Conservation (phyloP, 2,113 vertebrate species). For the Colossoma macropomum region DNA sequence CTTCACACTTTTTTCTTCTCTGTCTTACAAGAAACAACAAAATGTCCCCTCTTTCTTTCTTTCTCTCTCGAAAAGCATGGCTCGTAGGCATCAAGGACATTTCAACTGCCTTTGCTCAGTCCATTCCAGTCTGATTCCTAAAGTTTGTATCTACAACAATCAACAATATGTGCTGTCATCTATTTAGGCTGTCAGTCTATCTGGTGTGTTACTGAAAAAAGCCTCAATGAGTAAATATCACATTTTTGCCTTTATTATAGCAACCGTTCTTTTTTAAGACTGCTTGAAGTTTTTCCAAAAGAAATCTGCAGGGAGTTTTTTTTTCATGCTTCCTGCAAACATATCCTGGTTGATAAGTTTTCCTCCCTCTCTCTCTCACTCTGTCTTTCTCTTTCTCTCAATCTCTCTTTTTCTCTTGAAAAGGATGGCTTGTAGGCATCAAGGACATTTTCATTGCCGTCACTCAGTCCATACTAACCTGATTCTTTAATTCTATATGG, state of each 20-base stretch:
- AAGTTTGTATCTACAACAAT: neutral
- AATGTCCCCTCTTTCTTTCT: neutral
- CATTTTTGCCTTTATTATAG: too few species aligned
- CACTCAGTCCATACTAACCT: neutral
- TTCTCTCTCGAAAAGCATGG: neutral
- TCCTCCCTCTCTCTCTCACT: neutral
- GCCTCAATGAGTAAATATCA: too few species aligned
- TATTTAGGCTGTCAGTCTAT: neutral
- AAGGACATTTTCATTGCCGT: constrained; percentile 1
- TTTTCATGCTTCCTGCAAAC: too few species aligned
- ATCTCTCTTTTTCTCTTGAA: neutral
- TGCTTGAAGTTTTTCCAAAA: too few species aligned
- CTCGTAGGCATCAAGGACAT: constrained; percentile 15
- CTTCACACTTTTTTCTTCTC: neutral
- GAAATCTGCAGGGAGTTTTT: too few species aligned
- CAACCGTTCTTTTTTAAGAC: too few species aligned
- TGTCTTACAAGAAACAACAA: too few species aligned
- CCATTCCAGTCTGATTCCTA: neutral
- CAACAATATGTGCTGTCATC: neutral
- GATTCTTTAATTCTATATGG: neutral
- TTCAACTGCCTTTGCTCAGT: neutral
- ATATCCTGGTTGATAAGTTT: too few species aligned
- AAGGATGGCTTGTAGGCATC: neutral
- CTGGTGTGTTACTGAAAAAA: neutral
- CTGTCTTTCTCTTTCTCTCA: neutral